phyloP scores from a whole-genome alignment of 2,797 vertebrate species.

The Peromyscus attwateri region DNA sequence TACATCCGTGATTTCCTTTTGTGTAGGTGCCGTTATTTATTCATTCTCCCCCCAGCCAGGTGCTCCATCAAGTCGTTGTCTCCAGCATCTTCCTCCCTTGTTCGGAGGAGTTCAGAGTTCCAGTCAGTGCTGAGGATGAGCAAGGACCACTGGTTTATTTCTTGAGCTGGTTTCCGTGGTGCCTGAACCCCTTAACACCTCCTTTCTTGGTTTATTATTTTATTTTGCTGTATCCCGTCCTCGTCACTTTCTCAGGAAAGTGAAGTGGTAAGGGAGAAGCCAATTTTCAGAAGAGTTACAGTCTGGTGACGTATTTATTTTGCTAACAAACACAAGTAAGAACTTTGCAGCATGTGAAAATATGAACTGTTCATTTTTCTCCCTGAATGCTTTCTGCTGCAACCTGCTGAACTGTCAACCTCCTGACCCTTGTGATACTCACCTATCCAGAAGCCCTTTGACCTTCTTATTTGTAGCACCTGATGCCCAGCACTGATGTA shows the following conservation, averaged over 20 bases:
- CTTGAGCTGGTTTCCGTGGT: not conserved
- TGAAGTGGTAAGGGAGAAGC: not conserved
- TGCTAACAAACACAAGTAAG: not conserved
- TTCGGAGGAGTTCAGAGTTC: not conserved
- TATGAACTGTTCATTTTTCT: not conserved
- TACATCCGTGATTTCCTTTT: not conserved
- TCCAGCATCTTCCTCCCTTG: not conserved
- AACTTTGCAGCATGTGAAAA: not conserved
- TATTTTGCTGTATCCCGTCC: not conserved
- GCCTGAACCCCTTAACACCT: not conserved
- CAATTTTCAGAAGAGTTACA: constrained; percentile 28
- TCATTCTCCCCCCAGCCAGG: not conserved
- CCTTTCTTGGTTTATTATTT: constrained; percentile 49
- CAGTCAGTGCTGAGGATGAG: not conserved
- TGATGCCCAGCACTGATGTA: not conserved
- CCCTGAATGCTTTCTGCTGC: not conserved
- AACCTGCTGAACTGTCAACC: not conserved
- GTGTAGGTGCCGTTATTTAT: not conserved
- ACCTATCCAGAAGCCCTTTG: constrained; percentile 17
- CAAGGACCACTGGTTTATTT: not conserved
- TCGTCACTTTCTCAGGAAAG: constrained; percentile 54
- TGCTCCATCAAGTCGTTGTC: not conserved
- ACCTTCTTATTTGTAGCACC: not conserved
- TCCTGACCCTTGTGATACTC: not conserved
- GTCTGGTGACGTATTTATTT: not conserved